phyloP scores from a whole-genome alignment of 2,797 vertebrate genomes.

The Phoeniculus purpureus region DNA sequence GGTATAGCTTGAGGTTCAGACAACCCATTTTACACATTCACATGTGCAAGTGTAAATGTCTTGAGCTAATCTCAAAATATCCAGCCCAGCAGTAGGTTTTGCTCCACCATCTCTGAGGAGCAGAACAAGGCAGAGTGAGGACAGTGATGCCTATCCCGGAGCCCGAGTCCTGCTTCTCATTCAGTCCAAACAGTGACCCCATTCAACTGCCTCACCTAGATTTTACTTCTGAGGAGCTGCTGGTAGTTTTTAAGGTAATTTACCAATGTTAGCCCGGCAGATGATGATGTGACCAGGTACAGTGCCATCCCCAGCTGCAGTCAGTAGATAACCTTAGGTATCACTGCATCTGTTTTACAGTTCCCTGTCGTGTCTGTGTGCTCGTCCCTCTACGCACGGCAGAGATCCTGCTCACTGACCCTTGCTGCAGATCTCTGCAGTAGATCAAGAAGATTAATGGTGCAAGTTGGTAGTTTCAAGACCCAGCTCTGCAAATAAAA shows the following conservation, averaged over 20 bases:
- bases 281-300: not conserved
- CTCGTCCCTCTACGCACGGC: conserved; percentile 24
- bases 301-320: not conserved
- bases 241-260: not conserved
- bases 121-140: not conserved
- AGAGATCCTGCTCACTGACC: conserved; percentile 47
- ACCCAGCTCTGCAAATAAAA: conserved; percentile 72
- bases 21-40: not conserved
- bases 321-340: not conserved
- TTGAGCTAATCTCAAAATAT: not conserved
- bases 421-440: conserved; percentile 47
- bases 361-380: not conserved
- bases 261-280: not conserved
- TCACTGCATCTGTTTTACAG: not conserved
- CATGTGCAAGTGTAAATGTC: no score
- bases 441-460: conserved; percentile 74
- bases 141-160: not conserved
- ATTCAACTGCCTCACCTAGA: not conserved
- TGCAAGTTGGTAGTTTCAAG: conserved; percentile 64
- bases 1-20: not conserved
- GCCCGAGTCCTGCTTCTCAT: not conserved
- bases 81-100: not conserved
- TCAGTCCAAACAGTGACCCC: not conserved
- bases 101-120: not conserved
- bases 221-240: not conserved